Evolutionary conservation across 2,888 invertebrate species (phyloP), one percentile per base, ranked within the genome.

Genomic region (Agrilus cyanescens): DNA sequence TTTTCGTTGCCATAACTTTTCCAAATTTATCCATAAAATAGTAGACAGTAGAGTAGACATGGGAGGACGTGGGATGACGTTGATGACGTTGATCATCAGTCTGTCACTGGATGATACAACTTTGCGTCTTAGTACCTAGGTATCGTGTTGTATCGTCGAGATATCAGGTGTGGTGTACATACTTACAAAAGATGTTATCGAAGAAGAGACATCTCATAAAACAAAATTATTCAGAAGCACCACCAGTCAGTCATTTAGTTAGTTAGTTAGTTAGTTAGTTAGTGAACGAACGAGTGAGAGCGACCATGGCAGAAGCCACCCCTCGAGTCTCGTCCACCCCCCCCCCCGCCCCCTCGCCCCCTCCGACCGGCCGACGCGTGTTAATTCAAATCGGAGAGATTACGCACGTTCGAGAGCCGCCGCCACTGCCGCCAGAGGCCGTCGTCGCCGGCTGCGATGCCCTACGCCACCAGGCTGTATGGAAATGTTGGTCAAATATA

Each of bases 401-500:
- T 73, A 74, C 72, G 73, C 71, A 66, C 67, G 66, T 66, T 60
- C 61, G 49, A 38, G 46, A 40, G 14, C n/a, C 50, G 52, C 49
- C 49, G 50, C 50, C 48, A 48, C 53, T 53, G 58, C 66, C 65
- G 63, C 64, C 65, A 67, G 66, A 65, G 66, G 66, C 62, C 66
- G 65, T 65, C 64, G 63, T 63, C 62, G 61, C 58, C 25, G 25
- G 8, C 25, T 25, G 25, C 25, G 25, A 3, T 10, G 25, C 25
- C 25, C 25, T 25, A 25, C 25, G 25, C 25, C 25, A 61, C 62
- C 58, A 57, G 59, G 61, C 58, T 66, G 65, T 81, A 83, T 83
- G 83, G 82, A 83, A 83, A 83, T 83, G 82, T 80, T 81, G 82
- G 82, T 81, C 82, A 82, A 82, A 84, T 84, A 84, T 84, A 84